Evolutionary conservation across 2,888 invertebrate species (phyloP).

Genomic region (Agonopterix arenella): DNA sequence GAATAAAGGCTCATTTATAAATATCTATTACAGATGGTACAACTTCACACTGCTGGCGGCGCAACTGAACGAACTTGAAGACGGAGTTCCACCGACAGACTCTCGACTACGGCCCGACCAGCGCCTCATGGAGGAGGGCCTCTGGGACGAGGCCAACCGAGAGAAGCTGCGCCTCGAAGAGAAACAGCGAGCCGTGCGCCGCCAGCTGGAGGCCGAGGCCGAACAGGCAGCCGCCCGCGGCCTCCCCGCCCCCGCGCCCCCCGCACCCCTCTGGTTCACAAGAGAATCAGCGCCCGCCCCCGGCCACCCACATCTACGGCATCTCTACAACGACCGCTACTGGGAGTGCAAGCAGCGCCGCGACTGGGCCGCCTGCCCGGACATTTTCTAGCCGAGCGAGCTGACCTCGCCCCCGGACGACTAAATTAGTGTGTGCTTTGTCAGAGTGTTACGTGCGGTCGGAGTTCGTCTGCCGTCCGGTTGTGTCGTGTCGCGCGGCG

Average conservation of each 20-base stretch:
- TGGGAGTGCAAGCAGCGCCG: slow-evolving; percentile 93
- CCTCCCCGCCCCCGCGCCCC: slow-evolving; percentile 80
- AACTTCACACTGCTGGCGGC: slow-evolving; percentile 96
- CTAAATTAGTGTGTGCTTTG: not conserved
- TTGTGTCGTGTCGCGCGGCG: not conserved
- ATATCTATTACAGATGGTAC: slow-evolving; percentile 80
- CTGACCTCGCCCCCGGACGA: not conserved
- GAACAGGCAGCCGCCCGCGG: slow-evolving; percentile 82
- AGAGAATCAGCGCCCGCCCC: slow-evolving; percentile 85
- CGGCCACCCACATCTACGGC: slow-evolving; percentile 76
- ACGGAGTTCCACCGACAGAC: slow-evolving; percentile 96
- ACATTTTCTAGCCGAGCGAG: slow-evolving; percentile 84
- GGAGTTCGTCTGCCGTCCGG: not conserved
- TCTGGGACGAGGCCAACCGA: slow-evolving; percentile 93
- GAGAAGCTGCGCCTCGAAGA: slow-evolving; percentile 87
- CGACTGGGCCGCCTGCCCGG: slow-evolving; percentile 94
- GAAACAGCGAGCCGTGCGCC: slow-evolving; percentile 91
- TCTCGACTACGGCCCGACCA: slow-evolving; percentile 96
- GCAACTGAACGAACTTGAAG: slow-evolving; percentile 97
- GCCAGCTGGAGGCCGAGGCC: slow-evolving; percentile 86
- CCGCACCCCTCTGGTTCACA: slow-evolving; percentile 93
- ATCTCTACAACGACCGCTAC: slow-evolving; percentile 92
- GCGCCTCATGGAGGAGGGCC: slow-evolving; percentile 96
- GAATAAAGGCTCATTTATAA: too few relatives aligned
- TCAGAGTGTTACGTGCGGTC: not conserved